Base-by-base conservation (phyloP, 35 echinoderm and acorn worm genomes). In the Acanthaster planci region DNA sequence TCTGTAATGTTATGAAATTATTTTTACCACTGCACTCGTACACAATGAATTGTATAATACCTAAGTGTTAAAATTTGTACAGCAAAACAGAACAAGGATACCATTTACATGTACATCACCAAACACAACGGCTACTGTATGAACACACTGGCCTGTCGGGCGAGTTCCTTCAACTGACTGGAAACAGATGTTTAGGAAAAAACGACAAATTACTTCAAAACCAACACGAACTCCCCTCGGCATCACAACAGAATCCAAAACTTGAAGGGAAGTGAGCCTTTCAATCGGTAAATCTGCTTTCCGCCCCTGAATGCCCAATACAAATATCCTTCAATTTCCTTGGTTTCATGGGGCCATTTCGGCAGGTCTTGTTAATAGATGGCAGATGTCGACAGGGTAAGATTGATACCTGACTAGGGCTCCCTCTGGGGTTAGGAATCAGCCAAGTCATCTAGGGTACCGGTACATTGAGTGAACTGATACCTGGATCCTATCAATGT, bases 201-300 rank as follows among this genome's bases (percentile, higher is more conserved):
- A 72, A 72, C 64, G 64, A 72, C 64, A 72, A 72, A 72, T 72
- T 72, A 72, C 64, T 72, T 72, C 64, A 72, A 72, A 72, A 72
- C 64, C 64, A 72, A 72, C 64, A 72, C 64, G 14, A 19, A 0
- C 22, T 72, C 64, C 64, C 64, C 30, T 0, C 42, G 64, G 64
- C 21, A 72, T 26, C 6, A 72, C 64, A 19, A 7, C 29, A 0
- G 64, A 26, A 31, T 72, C 64, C 34, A 31, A 31, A 72, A 72
- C 64, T 72, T 30, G 64, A 26, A 72, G 64, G 64, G 64, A 36
- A 72, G 30, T 72, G 23, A 26, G 34, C 26, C 64, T 5, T 72
- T 72, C 26, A 72, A 29, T 30, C 34, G 64, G 29, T 72, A 72
- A 26, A 72, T 34, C 34, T 34, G 64, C 64, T 72, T 72, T 72